Evolutionary conservation across 2,797 vertebrate species (phyloP), one percentile per base, ranked within the genome.

Genomic region (Streptopelia turtur): DNA sequence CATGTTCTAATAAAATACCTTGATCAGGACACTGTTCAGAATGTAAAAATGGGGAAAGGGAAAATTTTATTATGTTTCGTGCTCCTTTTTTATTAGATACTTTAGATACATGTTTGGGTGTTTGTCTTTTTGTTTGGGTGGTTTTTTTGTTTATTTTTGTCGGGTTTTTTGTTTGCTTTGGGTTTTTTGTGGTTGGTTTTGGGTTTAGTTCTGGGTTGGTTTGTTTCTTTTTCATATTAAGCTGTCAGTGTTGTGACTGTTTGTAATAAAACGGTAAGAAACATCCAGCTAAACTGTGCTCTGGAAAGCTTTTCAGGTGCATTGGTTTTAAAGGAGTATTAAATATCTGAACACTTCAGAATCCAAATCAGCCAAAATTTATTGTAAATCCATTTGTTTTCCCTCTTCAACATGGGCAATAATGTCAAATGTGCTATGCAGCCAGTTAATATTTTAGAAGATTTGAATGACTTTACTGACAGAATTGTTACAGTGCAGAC

Each of bases 351-450:
- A 97, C 89, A 95, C 92, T 97, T 93, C 39, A 95, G 61, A 97
- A 96, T 97, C 94, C 95, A 96, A 86, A 97, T 97, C 43, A 77
- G 88, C 97, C 96, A 98, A 97, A 97, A 96, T 97, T 96, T 97
- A 92, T 80, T 98, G 95, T 98, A 95, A 97, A 97, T 98, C 96
- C 96, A 95, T 97, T 97, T 98, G 92, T 97, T 97, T 97, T 98
- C 95, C 94, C 94, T 97, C 98, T 98, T 98, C 95, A 97, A 97
- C 96, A 98, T 98, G 98, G 99, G 99, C 99, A 99, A 99, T 99
- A 99, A 99, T 98, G 98, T 99, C 98, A 98, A 98, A 98, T 98
- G 98, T 99, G 98, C 99, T 99, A 99, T 99, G 99, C 99, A 99
- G 99, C 98, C 98, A 99, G 98, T 98, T 99, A 98, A 98, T 97